Percentiles rank a stretch among this genome's conserved stretches.
These are phyloP conservation scores for Phenacoccus solenopsis DNA, from an alignment of 1,140 invertebrate species.

Conservation along the genomic window DNA sequence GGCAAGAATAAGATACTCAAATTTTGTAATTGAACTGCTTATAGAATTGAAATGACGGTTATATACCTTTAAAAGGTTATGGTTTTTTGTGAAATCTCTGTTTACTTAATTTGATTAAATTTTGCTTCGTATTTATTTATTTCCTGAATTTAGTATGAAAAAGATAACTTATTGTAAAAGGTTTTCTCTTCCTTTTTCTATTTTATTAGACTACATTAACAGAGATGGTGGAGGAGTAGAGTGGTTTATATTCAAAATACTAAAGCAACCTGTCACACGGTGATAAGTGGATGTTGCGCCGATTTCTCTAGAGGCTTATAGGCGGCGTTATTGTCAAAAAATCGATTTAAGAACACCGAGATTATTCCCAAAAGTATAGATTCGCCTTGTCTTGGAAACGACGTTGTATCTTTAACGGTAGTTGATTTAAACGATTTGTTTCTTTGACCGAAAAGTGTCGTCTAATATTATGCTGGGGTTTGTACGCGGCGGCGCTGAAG, in stretches of 20 bases:
- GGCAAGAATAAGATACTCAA: no score
- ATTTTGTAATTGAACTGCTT: no score
- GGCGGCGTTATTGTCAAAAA: not conserved
- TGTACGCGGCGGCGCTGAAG: not conserved
- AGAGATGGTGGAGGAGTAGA: no score
- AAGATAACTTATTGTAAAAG: not conserved
- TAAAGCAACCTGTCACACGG: not conserved
- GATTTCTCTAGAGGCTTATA: not conserved
- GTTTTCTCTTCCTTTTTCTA: not conserved
- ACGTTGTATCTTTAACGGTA: not conserved
- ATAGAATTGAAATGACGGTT: no score
- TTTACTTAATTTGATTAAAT: no score
- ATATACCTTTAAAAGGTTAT: no score
- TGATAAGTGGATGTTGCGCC: not conserved
- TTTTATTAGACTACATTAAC: not conserved
- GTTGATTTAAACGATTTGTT: constrained; percentile 2
- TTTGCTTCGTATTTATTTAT: no score
- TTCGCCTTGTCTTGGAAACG: not conserved
- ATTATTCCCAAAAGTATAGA: not conserved
- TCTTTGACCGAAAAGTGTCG: not conserved
- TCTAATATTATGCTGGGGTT: not conserved
- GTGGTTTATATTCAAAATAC: not conserved
- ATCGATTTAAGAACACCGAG: not conserved
- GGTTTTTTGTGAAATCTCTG: no score
- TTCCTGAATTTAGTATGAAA: no score